These are phyloP conservation scores for Coccyzus lansbergi DNA, from an alignment of 2,797 vertebrate genomes.

Conservation along the genomic window DNA sequence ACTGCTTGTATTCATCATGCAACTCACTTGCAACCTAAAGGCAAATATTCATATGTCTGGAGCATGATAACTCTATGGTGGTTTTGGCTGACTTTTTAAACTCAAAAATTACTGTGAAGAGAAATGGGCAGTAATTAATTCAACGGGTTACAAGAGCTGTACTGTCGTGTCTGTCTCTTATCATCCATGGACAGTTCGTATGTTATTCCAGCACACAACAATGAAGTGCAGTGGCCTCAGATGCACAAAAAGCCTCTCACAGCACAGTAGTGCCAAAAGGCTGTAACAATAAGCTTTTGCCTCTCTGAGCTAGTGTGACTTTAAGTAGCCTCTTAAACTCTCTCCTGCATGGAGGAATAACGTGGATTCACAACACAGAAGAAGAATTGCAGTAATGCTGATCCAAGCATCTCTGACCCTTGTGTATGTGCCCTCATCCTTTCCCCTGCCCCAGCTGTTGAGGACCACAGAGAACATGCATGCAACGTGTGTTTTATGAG, in stretches of 20 bases:
- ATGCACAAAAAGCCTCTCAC: background rate
- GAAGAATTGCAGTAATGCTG: background rate
- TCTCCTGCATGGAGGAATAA: background rate
- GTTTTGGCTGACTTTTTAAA: constrained; percentile 40
- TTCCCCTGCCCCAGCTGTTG: accelerated
- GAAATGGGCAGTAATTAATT: background rate
- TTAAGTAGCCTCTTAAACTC: background rate
- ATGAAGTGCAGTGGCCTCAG: background rate
- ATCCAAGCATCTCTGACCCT: background rate
- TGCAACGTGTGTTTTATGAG: background rate
- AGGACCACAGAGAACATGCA: accelerated
- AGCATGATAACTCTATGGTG: constrained; percentile 20
- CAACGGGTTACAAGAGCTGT: background rate
- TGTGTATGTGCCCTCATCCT: background rate
- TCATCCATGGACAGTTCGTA: background rate
- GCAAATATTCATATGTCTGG: constrained; percentile 59
- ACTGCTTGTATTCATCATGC: constrained; percentile 56
- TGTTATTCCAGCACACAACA: background rate
- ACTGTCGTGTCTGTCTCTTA: background rate
- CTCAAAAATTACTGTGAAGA: background rate
- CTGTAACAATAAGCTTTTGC: background rate
- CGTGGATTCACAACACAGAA: background rate
- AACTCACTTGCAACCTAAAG: constrained; percentile 49
- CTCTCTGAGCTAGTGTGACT: background rate
- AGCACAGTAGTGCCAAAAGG: background rate